These are phyloP conservation scores for Gobionotothen gibberifrons DNA, from an alignment of 2,797 vertebrate species.

Conservation along the genomic window DNA sequence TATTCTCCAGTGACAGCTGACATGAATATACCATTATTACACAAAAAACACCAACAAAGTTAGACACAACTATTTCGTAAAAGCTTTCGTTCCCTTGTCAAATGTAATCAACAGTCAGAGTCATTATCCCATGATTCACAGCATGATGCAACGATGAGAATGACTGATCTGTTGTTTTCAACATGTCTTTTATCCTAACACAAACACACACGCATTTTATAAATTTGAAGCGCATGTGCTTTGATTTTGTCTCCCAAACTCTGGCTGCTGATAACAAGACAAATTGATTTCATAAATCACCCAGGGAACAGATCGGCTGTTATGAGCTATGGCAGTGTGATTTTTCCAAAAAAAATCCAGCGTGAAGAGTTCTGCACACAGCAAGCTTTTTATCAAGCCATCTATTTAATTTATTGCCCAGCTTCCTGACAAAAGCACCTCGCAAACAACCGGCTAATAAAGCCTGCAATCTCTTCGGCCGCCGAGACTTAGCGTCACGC, in stretches of 20 bases:
- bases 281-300: slow-evolving; percentile 86
- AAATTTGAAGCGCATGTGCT: slow-evolving; percentile 64
- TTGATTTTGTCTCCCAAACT: slow-evolving; percentile 76
- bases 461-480: slow-evolving; percentile 69
- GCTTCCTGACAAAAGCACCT: slow-evolving; percentile 77
- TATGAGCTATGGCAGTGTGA: slow-evolving; percentile 63
- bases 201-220: not conserved
- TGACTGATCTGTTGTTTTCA: slow-evolving; percentile 55
- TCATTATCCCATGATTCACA: slow-evolving; percentile 43
- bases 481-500: slow-evolving; percentile 54
- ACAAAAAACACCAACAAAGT: slow-evolving; percentile 23
- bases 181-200: slow-evolving; percentile 32
- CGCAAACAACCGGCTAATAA: slow-evolving; percentile 78
- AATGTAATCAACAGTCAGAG: slow-evolving; percentile 57
- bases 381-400: slow-evolving; percentile 81
- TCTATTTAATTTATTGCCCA: slow-evolving; percentile 81
- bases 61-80: slow-evolving; percentile 21
- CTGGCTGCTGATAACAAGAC: slow-evolving; percentile 78
- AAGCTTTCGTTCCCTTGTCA: slow-evolving; percentile 43
- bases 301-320: slow-evolving; percentile 71
- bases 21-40: slow-evolving; percentile 44
- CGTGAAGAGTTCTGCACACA: slow-evolving; percentile 72
- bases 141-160: slow-evolving; percentile 44
- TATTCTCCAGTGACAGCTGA: slow-evolving; percentile 41
- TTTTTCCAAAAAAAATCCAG: slow-evolving; percentile 71